Conservation (phyloP, 2,888 invertebrate species). For the Xanthia icteritia region DNA sequence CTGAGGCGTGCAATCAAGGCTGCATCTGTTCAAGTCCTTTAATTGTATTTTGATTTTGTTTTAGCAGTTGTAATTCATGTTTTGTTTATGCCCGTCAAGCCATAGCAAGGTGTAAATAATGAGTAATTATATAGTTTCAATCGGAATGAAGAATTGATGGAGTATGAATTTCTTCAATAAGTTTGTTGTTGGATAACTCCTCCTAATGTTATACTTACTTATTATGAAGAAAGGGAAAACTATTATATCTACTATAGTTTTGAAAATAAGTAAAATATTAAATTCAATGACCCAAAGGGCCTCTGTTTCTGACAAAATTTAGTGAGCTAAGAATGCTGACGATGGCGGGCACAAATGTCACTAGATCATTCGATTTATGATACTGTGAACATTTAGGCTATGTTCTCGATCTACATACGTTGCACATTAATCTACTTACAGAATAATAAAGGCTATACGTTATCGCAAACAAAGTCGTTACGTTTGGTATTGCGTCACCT, state of each 20-base stretch:
- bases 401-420: constrained; percentile 35
- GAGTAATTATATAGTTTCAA: not conserved
- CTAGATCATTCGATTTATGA: constrained; percentile 37
- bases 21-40: constrained; percentile 56
- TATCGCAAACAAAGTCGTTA: constrained; percentile 61
- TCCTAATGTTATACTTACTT: not conserved
- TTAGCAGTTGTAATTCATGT: constrained; percentile 15
- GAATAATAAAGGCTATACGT: constrained; percentile 47
- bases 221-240: not conserved
- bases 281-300: not conserved
- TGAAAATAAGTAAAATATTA: not conserved
- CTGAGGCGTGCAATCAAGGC: constrained; percentile 47
- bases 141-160: not conserved
- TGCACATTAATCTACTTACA: constrained; percentile 50
- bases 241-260: not conserved
- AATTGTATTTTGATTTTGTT: constrained; percentile 59
- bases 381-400: constrained; percentile 41
- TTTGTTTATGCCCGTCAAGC: constrained; percentile 7
- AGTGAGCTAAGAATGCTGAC: constrained; percentile 27
- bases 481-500: constrained; percentile 67
- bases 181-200: not conserved
- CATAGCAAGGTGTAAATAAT: constrained; percentile 3
- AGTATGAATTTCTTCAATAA: not conserved
- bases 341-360: constrained; percentile 48
- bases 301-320: not conserved